Percentiles rank a stretch among this genome's conserved stretches.
phyloP scores from a whole-genome alignment of 2,113 vertebrate genomes.

The Osmerus mordax region DNA sequence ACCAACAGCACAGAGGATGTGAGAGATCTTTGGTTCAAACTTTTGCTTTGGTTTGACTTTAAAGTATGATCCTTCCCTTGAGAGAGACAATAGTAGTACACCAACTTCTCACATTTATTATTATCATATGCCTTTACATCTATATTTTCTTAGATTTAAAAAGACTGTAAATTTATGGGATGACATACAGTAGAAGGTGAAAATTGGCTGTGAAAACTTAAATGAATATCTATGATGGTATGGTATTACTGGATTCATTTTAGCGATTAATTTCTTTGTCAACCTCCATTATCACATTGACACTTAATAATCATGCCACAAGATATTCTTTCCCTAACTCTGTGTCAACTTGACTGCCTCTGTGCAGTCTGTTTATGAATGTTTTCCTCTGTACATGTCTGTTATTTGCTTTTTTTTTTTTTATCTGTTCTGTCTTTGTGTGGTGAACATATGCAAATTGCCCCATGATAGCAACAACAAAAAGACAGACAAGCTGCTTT shows the following conservation, averaged over 20 bases:
- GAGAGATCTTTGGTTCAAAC: no score
- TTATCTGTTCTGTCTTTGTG: slow-evolving; percentile 21
- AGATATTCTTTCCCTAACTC: slow-evolving; percentile 34
- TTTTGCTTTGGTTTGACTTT: not conserved
- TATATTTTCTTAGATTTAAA: slow-evolving; percentile 25
- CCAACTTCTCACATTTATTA: not conserved
- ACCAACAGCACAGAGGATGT: no score
- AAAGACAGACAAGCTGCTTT: slow-evolving; percentile 34
- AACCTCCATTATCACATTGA: slow-evolving; percentile 46
- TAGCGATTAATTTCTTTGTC: not conserved
- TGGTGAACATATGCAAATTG: slow-evolving; percentile 56
- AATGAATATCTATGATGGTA: not conserved
- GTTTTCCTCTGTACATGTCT: not conserved
- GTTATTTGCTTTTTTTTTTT: not conserved
- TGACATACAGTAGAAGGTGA: slow-evolving; percentile 30
- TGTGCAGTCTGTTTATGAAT: slow-evolving; percentile 8
- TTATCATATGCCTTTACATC: no score
- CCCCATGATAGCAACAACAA: slow-evolving; percentile 29
- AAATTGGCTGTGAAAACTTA: slow-evolving; percentile 41
- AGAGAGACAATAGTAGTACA: not conserved
- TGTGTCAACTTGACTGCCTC: slow-evolving; percentile 40
- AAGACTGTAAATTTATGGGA: slow-evolving; percentile 24
- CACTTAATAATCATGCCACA: slow-evolving; percentile 23
- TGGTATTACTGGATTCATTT: no score
- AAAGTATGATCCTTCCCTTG: not conserved